Conservation (phyloP, 2,797 vertebrate genomes). For the Echeneis naucrates region DNA sequence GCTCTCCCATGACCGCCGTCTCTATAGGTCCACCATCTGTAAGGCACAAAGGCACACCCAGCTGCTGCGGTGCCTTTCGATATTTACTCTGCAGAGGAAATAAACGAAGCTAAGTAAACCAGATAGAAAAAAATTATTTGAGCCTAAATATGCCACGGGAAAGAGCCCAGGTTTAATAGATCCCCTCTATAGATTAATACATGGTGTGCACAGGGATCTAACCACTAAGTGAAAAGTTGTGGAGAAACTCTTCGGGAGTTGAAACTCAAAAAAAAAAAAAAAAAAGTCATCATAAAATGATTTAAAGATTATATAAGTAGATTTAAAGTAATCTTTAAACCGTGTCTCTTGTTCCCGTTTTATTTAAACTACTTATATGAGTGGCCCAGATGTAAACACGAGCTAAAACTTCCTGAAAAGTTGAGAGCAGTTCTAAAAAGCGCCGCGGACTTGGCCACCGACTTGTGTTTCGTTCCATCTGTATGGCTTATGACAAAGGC, state of each 20-base stretch:
- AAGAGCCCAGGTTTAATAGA: conserved; percentile 6
- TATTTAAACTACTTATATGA: not conserved
- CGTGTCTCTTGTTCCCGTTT: conserved; percentile 7
- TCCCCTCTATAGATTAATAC: not conserved
- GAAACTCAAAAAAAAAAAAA: too few species aligned
- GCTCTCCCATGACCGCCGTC: conserved; percentile 48
- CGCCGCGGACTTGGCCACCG: not conserved
- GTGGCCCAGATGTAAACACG: conserved; percentile 6
- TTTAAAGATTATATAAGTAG: not conserved
- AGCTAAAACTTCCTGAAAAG: conserved; percentile 28
- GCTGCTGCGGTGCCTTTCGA: conserved; percentile 37
- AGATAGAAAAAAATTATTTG: conserved; percentile 55
- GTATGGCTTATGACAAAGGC: conserved; percentile 46
- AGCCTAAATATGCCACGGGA: conserved; percentile 5
- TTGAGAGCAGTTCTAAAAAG: conserved; percentile 2
- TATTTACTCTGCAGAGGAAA: conserved; percentile 28
- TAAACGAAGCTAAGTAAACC: conserved; percentile 10
- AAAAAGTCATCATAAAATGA: conserved; percentile 25
- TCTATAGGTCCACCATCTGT: conserved; percentile 38
- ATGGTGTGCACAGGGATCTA: not conserved
- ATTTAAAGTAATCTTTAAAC: not conserved
- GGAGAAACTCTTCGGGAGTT: conserved; percentile 2
- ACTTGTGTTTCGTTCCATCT: conserved; percentile 59
- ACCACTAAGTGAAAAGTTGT: not conserved
- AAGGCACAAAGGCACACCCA: not conserved